Evolutionary conservation across 2,888 invertebrate species (phyloP).

Genomic region (Amphimallon solstitiale): DNA sequence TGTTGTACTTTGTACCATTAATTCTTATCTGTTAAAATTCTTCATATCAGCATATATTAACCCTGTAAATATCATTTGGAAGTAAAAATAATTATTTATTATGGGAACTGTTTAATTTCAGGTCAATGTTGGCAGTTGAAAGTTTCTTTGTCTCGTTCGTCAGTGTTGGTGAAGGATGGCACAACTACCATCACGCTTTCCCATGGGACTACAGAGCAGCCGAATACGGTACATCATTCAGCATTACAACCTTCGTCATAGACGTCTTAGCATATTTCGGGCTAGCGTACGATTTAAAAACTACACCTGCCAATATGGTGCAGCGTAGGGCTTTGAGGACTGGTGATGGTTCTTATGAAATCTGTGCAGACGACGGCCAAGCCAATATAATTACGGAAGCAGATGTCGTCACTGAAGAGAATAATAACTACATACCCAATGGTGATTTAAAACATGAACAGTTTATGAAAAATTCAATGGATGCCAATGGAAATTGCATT

Average conservation of each 20-base stretch:
- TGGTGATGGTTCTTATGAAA: constrained; percentile 73
- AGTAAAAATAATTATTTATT: too few species aligned
- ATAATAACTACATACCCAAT: neutral
- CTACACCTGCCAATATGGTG: constrained; percentile 63
- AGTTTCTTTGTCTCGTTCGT: constrained; percentile 71
- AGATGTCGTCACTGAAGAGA: too few species aligned
- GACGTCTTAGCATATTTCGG: constrained; percentile 71
- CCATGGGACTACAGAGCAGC: constrained; percentile 74
- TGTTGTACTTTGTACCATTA: too few species aligned
- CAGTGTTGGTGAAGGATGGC: constrained; percentile 76
- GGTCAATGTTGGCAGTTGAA: constrained; percentile 72
- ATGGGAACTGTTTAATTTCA: constrained; percentile 57
- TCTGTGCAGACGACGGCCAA: constrained; percentile 46
- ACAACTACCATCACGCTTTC: constrained; percentile 82
- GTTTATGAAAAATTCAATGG: neutral
- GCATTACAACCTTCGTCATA: constrained; percentile 72
- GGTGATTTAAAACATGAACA: neutral
- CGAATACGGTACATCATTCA: constrained; percentile 68
- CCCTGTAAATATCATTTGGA: too few species aligned
- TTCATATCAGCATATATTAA: too few species aligned
- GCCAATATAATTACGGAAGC: neutral
- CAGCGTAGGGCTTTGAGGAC: constrained; percentile 68
- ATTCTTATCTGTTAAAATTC: too few species aligned
- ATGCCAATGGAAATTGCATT: neutral
- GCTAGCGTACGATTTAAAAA: constrained; percentile 72